These are phyloP conservation scores for Periophthalmus magnuspinnatus DNA, from an alignment of 2,797 vertebrate genomes.

Conservation along the genomic window DNA sequence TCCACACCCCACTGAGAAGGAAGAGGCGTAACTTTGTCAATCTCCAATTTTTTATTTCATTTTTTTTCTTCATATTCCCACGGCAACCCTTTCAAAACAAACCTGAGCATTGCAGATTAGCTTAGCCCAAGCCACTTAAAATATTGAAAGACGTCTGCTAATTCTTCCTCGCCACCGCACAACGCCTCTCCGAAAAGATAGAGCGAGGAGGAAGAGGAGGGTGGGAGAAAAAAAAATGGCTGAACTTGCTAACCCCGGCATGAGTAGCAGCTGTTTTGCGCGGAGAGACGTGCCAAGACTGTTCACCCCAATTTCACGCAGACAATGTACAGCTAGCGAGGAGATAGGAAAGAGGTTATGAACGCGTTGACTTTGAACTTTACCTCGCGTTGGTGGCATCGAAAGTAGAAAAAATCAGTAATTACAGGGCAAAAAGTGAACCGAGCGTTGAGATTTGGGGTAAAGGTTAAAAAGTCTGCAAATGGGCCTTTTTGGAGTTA, in stretches of 20 bases:
- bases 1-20: slow-evolving; percentile 9
- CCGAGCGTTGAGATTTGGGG: slow-evolving; percentile 10
- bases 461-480: slow-evolving; percentile 35
- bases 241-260: slow-evolving; percentile 68
- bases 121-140: slow-evolving; percentile 71
- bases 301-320: slow-evolving; percentile 67
- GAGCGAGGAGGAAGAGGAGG: slow-evolving; percentile 18
- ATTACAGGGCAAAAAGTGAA: slow-evolving; percentile 30
- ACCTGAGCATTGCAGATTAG: slow-evolving; percentile 72
- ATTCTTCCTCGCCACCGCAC: slow-evolving; percentile 25
- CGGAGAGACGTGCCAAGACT: slow-evolving; percentile 40
- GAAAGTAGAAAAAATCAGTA: slow-evolving; percentile 3
- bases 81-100: slow-evolving; percentile 64
- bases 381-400: slow-evolving; percentile 15
- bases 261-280: slow-evolving; percentile 42
- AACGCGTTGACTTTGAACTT: slow-evolving; percentile 54
- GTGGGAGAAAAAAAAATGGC: slow-evolving; percentile 22
- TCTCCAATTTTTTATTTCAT: slow-evolving; percentile 17
- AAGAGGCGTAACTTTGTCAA: slow-evolving; percentile 44
- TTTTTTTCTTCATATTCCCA: slow-evolving; percentile 38
- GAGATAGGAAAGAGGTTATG: slow-evolving; percentile 28
- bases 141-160: slow-evolving; percentile 66
- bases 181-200: slow-evolving; percentile 57
- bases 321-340: slow-evolving; percentile 44
- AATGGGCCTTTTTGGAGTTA: slow-evolving; percentile 42